Base-by-base conservation (phyloP, 2,888 invertebrate genomes). In the Panopea generosa region DNA sequence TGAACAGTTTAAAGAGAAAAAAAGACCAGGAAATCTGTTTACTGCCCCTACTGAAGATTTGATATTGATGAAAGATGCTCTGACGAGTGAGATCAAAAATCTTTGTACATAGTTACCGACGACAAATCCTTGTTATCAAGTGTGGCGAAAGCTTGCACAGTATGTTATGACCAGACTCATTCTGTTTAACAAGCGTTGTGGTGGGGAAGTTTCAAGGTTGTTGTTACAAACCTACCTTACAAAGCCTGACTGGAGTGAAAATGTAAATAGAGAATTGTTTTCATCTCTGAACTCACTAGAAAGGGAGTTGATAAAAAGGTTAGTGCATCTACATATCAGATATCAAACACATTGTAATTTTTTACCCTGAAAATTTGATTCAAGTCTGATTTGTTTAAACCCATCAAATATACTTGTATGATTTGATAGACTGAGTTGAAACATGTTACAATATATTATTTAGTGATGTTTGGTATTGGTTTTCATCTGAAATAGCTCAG, bases 251-350 rank as follows among this genome's bases (percentile, higher is more conserved):
- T 61, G 61, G 61, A 45, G 49, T 16, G 61, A 61, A n/a, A 27
- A 14, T 27, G 61, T n/a, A 22, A 61, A 61, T 38, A 45, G 47
- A 47, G 61, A 61, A 47, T n/a, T 61, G 11, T 16, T 61, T 45
- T 47, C 49, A n/a, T 47, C 47, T 61, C 38, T 61, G 61, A 24
- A 47, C 14, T 49, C 61, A 26, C 29, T 61, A n/a, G 61, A 61
- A 61, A 61, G 27, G 49, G 27, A 61, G 47, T 47, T 61, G 45
- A 14, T 61, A 16, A 61, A 61, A 49, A 61, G 61, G 61, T 47
- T 26, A 24, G 61, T 47, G n/a, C 33, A 18, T 29, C 20, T 29
- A 18, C 14, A 50, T 14, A 18, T 20, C n/a, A n/a, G n/a, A n/a
- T n/a, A n/a, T n/a, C n/a, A n/a, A n/a, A 43, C 16, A 18, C 16